These are phyloP conservation scores for Aporophyla nigra DNA, from an alignment of 2,888 invertebrate species.

Conservation along the genomic window DNA sequence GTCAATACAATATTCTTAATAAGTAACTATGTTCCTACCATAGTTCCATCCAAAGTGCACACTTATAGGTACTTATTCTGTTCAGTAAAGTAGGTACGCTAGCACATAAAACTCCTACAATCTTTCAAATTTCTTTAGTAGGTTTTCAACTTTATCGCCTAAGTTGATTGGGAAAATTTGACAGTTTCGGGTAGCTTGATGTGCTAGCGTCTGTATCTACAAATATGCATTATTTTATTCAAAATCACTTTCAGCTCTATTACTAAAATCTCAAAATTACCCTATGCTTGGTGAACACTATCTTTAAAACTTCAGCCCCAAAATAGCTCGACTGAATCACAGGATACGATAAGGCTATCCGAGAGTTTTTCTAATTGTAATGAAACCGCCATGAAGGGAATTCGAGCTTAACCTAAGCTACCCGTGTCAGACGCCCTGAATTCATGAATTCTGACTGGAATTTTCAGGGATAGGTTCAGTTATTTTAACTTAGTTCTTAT, in stretches of 20 bases:
- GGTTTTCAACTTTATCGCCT: too few relatives aligned
- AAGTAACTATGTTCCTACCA: background rate
- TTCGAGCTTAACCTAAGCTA: background rate
- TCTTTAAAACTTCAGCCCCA: background rate
- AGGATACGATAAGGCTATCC: too few relatives aligned
- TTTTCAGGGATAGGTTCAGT: background rate
- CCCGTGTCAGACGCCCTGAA: background rate
- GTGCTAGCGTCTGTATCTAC: too few relatives aligned
- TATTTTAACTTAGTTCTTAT: background rate
- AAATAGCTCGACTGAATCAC: background rate
- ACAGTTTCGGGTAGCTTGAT: too few relatives aligned
- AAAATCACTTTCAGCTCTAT: constrained; percentile 2
- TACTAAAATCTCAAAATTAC: background rate
- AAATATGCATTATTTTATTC: background rate
- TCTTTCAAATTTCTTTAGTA: too few relatives aligned
- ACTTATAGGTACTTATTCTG: background rate
- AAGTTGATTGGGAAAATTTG: too few relatives aligned
- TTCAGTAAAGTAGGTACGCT: background rate
- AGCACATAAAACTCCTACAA: too few relatives aligned
- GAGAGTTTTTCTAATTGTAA: too few relatives aligned
- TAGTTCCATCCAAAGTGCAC: background rate
- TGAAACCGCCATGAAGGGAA: background rate
- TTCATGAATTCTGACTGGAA: too few relatives aligned
- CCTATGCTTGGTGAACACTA: background rate
- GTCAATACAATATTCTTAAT: background rate